Evolutionary conservation across 2,797 vertebrate species (phyloP).

Genomic region (Epinephelus coioides): DNA sequence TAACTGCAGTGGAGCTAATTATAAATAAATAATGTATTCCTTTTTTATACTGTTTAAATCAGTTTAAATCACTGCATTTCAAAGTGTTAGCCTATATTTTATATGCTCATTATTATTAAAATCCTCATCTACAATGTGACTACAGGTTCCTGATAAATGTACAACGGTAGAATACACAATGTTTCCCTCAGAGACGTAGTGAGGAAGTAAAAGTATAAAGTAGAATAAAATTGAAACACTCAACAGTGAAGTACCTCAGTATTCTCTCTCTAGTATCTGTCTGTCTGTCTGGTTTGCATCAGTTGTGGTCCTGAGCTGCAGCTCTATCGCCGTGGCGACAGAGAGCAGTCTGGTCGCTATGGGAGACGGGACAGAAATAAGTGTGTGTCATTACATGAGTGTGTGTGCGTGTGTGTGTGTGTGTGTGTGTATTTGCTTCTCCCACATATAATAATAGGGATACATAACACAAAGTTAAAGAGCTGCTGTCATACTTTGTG

Average conservation of each 20-base stretch:
- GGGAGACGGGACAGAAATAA: constrained; percentile 59
- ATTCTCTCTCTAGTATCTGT: background rate
- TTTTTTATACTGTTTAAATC: no score
- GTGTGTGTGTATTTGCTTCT: constrained; percentile 9
- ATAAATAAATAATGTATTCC: no score
- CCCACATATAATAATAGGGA: constrained; percentile 30
- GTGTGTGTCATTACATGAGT: constrained; percentile 40
- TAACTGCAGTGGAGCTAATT: no score
- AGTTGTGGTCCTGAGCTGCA: constrained; percentile 31
- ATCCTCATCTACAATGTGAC: no score
- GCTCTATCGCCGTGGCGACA: constrained; percentile 49
- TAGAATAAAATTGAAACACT: background rate
- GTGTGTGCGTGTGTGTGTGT: constrained; percentile 15
- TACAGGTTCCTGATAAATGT: background rate
- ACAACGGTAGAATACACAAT: background rate
- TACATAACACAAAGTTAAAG: constrained; percentile 7
- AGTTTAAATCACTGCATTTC: no score
- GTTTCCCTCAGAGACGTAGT: background rate
- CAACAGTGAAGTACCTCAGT: background rate
- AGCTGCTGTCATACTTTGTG: background rate
- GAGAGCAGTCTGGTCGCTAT: constrained; percentile 53
- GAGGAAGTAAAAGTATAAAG: background rate
- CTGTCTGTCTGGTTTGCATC: constrained; percentile 38
- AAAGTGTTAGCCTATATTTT: no score
- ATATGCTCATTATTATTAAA: background rate